Percentiles rank a stretch among this genome's conserved stretches.
phyloP scores from a whole-genome alignment of 2,797 vertebrate genomes.

The Amblyopsis hoosieri region DNA sequence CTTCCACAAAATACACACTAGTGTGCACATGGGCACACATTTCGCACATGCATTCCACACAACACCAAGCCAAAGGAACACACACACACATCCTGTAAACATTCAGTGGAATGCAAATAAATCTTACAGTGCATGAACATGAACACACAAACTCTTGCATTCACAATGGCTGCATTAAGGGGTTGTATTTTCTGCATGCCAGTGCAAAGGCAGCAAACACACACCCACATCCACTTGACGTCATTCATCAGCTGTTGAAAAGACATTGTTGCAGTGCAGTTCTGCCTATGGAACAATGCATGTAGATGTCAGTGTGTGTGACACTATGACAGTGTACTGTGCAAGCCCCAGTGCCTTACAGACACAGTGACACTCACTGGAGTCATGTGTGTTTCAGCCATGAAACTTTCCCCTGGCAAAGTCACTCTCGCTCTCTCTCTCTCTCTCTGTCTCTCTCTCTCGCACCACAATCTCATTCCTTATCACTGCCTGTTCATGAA shows the following conservation, averaged over 20 bases:
- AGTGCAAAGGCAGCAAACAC: constrained; percentile 3
- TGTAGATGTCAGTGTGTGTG: background rate
- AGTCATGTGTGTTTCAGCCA: constrained; percentile 39
- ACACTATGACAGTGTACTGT: constrained; percentile 1
- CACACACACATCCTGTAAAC: no score
- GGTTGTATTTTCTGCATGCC: background rate
- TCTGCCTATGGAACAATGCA: background rate
- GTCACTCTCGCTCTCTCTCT: constrained; percentile 35
- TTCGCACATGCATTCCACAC: no score
- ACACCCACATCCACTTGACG: background rate
- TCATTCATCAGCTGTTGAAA: no score
- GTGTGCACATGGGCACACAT: no score
- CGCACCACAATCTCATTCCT: constrained; percentile 43
- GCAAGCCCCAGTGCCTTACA: constrained; percentile 1
- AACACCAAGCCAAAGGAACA: no score
- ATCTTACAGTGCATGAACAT: no score
- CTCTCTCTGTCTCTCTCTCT: constrained; percentile 31
- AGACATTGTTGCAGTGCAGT: background rate
- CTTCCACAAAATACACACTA: background rate
- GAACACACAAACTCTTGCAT: no score
- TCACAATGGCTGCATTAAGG: no score
- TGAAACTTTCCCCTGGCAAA: constrained; percentile 47
- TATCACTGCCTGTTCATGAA: constrained; percentile 56
- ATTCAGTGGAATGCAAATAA: no score
- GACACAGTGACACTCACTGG: background rate